Evolutionary conservation across 2,797 vertebrate species (phyloP).

Genomic region (Cephalopachus bancanus): DNA sequence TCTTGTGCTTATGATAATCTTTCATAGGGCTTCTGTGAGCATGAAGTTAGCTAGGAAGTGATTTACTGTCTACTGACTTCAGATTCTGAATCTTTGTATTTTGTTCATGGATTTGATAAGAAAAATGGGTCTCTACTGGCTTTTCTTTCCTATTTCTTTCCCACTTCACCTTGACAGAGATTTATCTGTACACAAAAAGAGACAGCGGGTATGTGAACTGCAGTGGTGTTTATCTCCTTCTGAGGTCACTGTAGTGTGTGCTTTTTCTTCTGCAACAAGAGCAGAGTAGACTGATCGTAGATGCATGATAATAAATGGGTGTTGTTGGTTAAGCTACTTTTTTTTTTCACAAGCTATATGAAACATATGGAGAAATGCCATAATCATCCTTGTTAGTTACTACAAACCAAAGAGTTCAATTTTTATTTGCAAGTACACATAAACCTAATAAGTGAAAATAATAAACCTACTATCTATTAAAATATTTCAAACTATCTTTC

Average conservation of each 20-base stretch:
- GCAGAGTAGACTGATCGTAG: not conserved
- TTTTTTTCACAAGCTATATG: not conserved
- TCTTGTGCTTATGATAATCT: slow-evolving; percentile 43
- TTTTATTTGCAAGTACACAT: not conserved
- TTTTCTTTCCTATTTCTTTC: slow-evolving; percentile 48
- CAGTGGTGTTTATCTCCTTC: slow-evolving; percentile 16
- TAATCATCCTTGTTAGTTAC: not conserved
- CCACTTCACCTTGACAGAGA: slow-evolving; percentile 60
- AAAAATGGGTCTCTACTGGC: slow-evolving; percentile 48
- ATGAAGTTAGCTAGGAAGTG: not conserved
- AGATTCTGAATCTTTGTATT: slow-evolving; percentile 69
- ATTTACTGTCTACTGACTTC: slow-evolving; percentile 64
- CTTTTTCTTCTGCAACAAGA: not conserved
- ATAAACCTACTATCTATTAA: not conserved
- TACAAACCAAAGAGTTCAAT: not conserved
- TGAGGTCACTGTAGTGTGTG: not conserved
- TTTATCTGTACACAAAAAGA: slow-evolving; percentile 57
- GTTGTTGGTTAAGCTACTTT: not conserved
- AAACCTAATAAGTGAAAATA: not conserved
- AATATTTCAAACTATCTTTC: not conserved
- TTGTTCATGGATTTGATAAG: slow-evolving; percentile 75
- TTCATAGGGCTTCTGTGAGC: not conserved
- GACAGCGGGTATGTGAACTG: slow-evolving; percentile 12
- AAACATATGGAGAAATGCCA: not conserved
- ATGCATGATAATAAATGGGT: not conserved